Conservation (phyloP, 2,113 vertebrate genomes). For the Ceuthmochares aereus region DNA sequence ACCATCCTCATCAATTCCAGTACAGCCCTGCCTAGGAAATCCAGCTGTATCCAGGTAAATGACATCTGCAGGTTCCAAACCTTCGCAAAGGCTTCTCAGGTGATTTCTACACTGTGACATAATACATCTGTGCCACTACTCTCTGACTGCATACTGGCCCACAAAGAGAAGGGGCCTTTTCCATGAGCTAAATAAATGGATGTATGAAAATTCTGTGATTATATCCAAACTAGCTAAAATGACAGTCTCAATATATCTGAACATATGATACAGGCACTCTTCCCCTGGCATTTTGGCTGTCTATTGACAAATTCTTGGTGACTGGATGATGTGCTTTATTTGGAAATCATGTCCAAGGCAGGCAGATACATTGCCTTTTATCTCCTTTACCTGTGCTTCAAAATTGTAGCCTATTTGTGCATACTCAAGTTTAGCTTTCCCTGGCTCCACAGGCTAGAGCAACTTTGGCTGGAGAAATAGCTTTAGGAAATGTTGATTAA, state of each 20-base stretch:
- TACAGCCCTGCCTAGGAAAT: background rate
- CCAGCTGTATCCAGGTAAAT: background rate
- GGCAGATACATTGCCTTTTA: background rate
- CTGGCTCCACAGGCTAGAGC: background rate
- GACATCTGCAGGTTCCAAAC: background rate
- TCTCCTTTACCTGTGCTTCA: background rate
- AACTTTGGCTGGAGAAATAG: background rate
- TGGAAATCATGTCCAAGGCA: background rate
- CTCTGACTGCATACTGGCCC: background rate
- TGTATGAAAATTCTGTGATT: background rate
- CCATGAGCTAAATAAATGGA: background rate
- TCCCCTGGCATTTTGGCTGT: background rate
- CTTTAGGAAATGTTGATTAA: conserved; percentile 55
- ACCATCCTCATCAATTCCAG: background rate
- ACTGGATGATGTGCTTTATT: background rate
- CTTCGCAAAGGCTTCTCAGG: background rate
- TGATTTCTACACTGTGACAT: background rate
- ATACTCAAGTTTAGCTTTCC: background rate
- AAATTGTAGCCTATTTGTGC: background rate
- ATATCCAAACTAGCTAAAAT: background rate
- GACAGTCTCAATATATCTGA: background rate
- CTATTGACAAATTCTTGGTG: background rate
- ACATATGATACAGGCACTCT: background rate
- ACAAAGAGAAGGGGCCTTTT: background rate
- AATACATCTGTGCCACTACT: background rate